Base-by-base conservation (phyloP, 2,113 vertebrate genomes). In the Sander lucioperca region DNA sequence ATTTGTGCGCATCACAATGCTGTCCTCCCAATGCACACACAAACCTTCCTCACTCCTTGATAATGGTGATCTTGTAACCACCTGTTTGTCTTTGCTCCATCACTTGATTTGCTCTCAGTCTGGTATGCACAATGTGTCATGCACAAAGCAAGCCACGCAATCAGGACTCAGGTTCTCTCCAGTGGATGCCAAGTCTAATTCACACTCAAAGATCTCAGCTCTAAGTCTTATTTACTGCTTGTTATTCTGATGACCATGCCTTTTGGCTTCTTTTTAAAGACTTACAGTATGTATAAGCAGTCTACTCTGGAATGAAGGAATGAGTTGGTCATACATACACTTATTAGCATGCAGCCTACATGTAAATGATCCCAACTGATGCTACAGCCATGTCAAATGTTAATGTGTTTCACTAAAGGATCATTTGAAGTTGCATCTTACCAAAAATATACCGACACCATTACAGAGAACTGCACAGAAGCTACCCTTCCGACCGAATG, bases 41-140 rank as follows among this genome's bases (percentile, higher is more conserved):
- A 9, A 75, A 82, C 75, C 48, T 74, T 53, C 30, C 74, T 88
- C 84, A 75, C 18, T 62, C 61, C 82, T 67, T 62, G 57, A 83
- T 83, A 82, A 88, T 83, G 57, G 64, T 4, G 45, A 79, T 86
- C 90, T 77, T 91, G 89, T 90, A 88, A 81, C 81, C 85, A 91
- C 87, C 86, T 88, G 88, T 92, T 92, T 90, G 82, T 85, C 81
- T 88, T 85, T 81, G 73, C 69, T 81, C 83, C 78, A 69, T 83
- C 86, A 75, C 77, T 77, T 75, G 53, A 82, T 71, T 90, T 80
- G 72, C 77, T 83, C 62, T 84, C 80, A 63, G 83, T 86, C 83
- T 86, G 80, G 74, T 79, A 83, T 89, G 83, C 59, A 74, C 77
- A 86, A 68, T 87, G 69, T 21, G 13, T 83, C 62, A 75, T 89